phyloP scores from a whole-genome alignment of 2,797 vertebrate species.

The Anas flavirostris region DNA sequence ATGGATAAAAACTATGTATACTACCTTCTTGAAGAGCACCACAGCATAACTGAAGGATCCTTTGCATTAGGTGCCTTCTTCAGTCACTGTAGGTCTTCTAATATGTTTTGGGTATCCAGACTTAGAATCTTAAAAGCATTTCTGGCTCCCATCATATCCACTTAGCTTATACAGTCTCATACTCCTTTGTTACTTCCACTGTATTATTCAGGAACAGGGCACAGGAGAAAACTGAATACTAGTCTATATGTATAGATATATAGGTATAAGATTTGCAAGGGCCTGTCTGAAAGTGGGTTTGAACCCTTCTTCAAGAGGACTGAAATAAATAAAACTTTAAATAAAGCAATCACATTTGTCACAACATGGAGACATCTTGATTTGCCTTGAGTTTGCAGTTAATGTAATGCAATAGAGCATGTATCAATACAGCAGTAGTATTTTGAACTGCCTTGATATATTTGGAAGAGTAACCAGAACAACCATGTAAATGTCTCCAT shows the following conservation, averaged over 20 bases:
- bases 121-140: background rate
- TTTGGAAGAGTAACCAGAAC: background rate
- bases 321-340: background rate
- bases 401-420: background rate
- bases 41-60: background rate
- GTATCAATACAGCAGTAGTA: background rate
- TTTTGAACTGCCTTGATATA: background rate
- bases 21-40: background rate
- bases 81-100: background rate
- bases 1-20: background rate
- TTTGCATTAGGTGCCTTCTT: background rate
- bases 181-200: background rate
- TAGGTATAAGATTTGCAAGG: background rate
- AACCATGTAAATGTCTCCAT: background rate
- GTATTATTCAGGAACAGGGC: fast-evolving
- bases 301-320: background rate
- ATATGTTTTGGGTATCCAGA: background rate
- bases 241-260: background rate
- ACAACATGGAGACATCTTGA: background rate
- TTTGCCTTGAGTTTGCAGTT: background rate
- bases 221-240: background rate
- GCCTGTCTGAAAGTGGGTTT: background rate
- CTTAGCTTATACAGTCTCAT: background rate
- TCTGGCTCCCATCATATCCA: background rate
- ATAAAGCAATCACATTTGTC: background rate